Base-by-base conservation (phyloP, 2,797 vertebrate genomes). In the Momotus momota region DNA sequence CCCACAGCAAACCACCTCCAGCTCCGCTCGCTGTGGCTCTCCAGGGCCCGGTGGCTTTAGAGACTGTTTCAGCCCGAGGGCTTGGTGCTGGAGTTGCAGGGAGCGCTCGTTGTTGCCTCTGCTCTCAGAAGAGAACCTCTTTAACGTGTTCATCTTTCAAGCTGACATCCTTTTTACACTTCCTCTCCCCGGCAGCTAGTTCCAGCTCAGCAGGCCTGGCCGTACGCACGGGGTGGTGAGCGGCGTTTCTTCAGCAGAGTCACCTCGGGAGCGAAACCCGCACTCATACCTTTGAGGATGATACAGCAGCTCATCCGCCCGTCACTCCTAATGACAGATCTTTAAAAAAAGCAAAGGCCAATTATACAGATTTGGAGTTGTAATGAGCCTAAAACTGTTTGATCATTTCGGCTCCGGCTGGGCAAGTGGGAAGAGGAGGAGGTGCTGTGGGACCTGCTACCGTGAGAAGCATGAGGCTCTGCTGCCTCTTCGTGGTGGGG, bases 401-500 rank as follows among this genome's bases (percentile, higher is more conserved):
- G 83, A 93, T 92, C 45, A 45, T 41, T 46, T 11, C 0, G 4
- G 85, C 72, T 85, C 64, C 92, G 4, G 65, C 90, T 52, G 94
- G 48, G 93, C 2, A 15, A 64, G 79, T 6, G 52, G 67, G 65
- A 48, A 52, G 55, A 49, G 40, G 84, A 27, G 1, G 67, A 15
- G 87, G 9, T 5, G 87, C 81, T 10, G 78, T 0, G 29, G 73
- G 73, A 29, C 8, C 6, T 1, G 66, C 20, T 3, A 16, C 25
- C 0, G 4, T 2, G 1, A 6, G 6, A 49, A 82, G 66, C 8
- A 43, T 25, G 26, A 93, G 91, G 94, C 78, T 97, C 89, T 97
- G 96, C 93, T 96, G 97, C 93, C 98, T 57, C 94, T 41, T 3
- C 16, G 95, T 96, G 98, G 97, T 14, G 2, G 61, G 1, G 52